phyloP scores from a whole-genome alignment of 2,888 invertebrate species.

The Coleophora deauratella region DNA sequence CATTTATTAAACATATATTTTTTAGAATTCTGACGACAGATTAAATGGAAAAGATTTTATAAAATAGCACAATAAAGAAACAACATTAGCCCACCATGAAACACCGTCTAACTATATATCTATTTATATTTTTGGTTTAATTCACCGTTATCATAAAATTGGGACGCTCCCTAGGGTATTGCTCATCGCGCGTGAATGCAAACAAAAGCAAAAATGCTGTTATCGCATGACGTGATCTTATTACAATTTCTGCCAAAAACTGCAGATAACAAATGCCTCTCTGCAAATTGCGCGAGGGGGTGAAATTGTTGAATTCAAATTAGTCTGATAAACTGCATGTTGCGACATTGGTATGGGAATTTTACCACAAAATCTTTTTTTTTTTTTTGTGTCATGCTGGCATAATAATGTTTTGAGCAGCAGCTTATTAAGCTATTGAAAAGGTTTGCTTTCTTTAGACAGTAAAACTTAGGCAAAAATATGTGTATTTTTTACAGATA shows the following conservation, averaged over 20 bases:
- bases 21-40: no score
- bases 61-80: no score
- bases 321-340: conserved; percentile 62
- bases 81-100: no score
- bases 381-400: conserved; percentile 30
- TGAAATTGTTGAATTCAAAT: conserved; percentile 66
- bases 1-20: no score
- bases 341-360: conserved; percentile 37
- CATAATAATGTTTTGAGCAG: no score
- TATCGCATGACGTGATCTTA: conserved; percentile 63
- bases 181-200: conserved; percentile 32
- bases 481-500: no score
- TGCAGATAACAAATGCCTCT: conserved; percentile 64
- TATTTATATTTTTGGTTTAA: conserved; percentile 41
- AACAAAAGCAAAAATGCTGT: conserved; percentile 55
- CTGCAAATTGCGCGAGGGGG: conserved; percentile 54
- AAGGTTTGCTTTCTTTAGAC: no score
- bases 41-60: no score
- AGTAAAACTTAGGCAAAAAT: no score
- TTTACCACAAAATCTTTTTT: conserved; percentile 47
- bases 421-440: no score
- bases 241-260: conserved; percentile 66
- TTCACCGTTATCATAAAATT: conserved; percentile 58
- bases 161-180: conserved; percentile 36
- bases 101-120: no score